These are phyloP conservation scores for Cyprinodon diabolis DNA, from an alignment of 2,797 vertebrate genomes.

Conservation along the genomic window DNA sequence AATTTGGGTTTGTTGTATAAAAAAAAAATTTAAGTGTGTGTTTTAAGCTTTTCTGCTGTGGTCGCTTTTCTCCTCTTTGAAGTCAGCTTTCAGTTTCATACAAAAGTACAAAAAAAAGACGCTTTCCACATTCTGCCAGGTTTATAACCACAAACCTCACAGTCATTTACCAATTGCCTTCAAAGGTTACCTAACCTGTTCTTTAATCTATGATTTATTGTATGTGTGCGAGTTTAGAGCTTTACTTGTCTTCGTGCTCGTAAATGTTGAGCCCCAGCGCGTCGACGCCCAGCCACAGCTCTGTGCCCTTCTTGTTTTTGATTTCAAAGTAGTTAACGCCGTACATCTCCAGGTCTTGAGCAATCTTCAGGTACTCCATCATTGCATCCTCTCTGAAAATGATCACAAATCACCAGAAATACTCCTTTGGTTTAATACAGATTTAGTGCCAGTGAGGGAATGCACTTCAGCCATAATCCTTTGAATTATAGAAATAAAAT, in stretches of 20 bases:
- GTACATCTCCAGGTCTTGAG: slow-evolving; percentile 98
- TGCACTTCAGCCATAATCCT: neutral
- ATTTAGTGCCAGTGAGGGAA: neutral
- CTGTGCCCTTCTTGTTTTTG: slow-evolving; percentile 98
- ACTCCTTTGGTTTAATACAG: neutral
- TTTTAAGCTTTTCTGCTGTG: neutral
- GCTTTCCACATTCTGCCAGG: neutral
- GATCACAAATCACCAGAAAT: neutral
- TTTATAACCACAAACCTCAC: too few species aligned
- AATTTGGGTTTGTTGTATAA: too few species aligned
- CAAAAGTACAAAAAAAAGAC: neutral
- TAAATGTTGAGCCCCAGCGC: slow-evolving; percentile 98
- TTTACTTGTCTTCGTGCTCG: slow-evolving; percentile 97
- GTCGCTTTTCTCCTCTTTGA: neutral
- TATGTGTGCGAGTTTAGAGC: neutral
- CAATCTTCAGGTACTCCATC: slow-evolving; percentile 98
- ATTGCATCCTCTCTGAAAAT: slow-evolving; percentile 93
- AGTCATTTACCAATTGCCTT: too few species aligned
- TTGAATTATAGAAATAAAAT: neutral
- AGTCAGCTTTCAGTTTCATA: neutral
- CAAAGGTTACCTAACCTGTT: too few species aligned
- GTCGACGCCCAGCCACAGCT: slow-evolving; percentile 96
- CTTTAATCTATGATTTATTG: neutral
- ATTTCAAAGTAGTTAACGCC: slow-evolving; percentile 99
- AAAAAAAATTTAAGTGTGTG: neutral